Evolutionary conservation across 2,888 invertebrate species (phyloP).

Genomic region (Cheilosia urbana): DNA sequence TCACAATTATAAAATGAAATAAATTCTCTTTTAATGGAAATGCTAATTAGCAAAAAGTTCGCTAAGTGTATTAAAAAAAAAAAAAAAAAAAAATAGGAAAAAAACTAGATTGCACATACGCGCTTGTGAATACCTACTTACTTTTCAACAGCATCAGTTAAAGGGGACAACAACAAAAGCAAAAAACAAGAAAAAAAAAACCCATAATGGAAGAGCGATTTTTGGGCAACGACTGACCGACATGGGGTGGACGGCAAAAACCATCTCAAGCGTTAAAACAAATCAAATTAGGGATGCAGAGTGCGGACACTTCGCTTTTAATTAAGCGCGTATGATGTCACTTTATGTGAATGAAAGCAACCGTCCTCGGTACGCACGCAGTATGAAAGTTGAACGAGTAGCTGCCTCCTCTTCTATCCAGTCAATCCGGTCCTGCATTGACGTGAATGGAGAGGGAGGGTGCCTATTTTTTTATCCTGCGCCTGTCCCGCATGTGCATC

Average conservation of each 20-base stretch:
- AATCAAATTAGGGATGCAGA: slow-evolving; percentile 68
- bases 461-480: background rate
- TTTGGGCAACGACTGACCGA: background rate
- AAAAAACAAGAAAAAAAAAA: no score
- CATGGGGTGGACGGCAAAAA: slow-evolving; percentile 7
- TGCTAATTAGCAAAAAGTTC: slow-evolving; percentile 32
- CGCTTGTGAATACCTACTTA: background rate
- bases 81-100: background rate
- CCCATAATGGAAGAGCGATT: slow-evolving; percentile 14
- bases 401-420: slow-evolving; percentile 4
- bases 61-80: background rate
- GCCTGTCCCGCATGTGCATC: background rate
- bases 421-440: slow-evolving; percentile 46
- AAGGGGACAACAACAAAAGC: slow-evolving; percentile 8
- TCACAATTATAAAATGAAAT: slow-evolving; percentile 4
- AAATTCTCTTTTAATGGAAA: slow-evolving; percentile 37
- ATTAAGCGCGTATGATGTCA: slow-evolving; percentile 64
- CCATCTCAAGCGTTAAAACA: slow-evolving; percentile 60
- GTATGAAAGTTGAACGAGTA: slow-evolving; percentile 13
- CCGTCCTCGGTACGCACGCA: slow-evolving; percentile 35
- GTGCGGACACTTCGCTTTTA: slow-evolving; percentile 62
- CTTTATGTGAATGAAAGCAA: slow-evolving; percentile 53
- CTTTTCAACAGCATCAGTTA: background rate
- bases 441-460: background rate
- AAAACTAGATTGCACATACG: slow-evolving; percentile 17